Evolutionary conservation across 2,888 invertebrate species (phyloP).

Genomic region (Philonicus albiceps): DNA sequence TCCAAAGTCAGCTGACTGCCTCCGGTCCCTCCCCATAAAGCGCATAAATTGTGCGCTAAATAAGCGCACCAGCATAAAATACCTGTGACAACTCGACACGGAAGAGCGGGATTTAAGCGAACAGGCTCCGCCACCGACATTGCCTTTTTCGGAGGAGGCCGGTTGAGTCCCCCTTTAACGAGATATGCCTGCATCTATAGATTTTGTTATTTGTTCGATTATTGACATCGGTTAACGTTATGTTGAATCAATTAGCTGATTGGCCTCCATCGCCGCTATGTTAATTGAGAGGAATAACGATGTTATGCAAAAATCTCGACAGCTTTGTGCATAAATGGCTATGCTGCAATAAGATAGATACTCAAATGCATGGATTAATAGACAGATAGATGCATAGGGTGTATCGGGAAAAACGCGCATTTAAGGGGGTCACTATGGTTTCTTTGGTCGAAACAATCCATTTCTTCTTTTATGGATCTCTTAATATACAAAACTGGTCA

Average conservation of each 20-base stretch:
- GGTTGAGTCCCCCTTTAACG: neutral
- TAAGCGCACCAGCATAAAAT: neutral
- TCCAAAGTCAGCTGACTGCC: neutral
- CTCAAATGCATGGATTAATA: neutral
- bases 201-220: neutral
- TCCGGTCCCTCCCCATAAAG: neutral
- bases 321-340: neutral
- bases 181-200: neutral
- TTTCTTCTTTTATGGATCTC: no score
- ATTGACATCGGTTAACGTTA: constrained; percentile 22
- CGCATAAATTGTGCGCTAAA: neutral
- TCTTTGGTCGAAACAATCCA: no score
- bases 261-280: neutral
- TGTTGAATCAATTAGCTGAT: constrained; percentile 25
- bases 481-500: no score
- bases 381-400: neutral
- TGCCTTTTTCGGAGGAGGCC: neutral
- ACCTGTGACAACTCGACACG: constrained; percentile 21
- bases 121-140: neutral
- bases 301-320: neutral
- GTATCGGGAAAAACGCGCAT: neutral
- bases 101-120: constrained; percentile 18
- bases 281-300: constrained; percentile 7
- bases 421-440: neutral
- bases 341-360: neutral